Evolutionary conservation across 2,113 vertebrate species (phyloP).

Genomic region (Synchiropus splendidus): DNA sequence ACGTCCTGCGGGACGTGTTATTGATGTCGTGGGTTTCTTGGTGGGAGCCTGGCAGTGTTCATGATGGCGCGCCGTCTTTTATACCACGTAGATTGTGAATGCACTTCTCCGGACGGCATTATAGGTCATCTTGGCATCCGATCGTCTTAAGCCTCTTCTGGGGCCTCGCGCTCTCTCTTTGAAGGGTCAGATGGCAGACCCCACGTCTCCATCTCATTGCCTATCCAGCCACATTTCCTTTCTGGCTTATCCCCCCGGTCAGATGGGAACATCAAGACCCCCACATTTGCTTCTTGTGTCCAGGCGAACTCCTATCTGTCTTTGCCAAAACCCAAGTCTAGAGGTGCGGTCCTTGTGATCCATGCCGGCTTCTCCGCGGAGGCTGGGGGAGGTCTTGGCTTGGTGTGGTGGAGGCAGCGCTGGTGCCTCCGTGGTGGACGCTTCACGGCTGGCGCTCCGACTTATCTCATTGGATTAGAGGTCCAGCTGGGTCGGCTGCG

Average conservation of each 20-base stretch:
- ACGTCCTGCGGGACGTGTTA: constrained; percentile 64
- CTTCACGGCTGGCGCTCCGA: constrained; percentile 31
- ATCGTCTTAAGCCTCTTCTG: constrained; percentile 51
- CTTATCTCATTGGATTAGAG: constrained; percentile 60
- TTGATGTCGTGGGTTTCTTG: constrained; percentile 60
- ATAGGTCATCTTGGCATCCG: constrained; percentile 50
- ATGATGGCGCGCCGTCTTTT: background rate
- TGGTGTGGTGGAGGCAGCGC: constrained; percentile 38
- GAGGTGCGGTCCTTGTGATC: constrained; percentile 48
- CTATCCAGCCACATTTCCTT: constrained; percentile 55
- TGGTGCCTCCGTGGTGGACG: constrained; percentile 28
- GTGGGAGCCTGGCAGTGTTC: background rate
- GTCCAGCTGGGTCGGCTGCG: constrained; percentile 36
- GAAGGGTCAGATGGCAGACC: constrained; percentile 54
- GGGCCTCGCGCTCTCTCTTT: constrained; percentile 41
- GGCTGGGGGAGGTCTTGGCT: constrained; percentile 40
- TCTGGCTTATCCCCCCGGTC: constrained; percentile 59
- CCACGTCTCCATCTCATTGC: constrained; percentile 54
- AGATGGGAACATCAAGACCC: constrained; percentile 59
- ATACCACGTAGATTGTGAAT: background rate
- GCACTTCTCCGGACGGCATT: constrained; percentile 9
- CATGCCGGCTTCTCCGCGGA: constrained; percentile 38
- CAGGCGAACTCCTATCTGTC: constrained; percentile 48
- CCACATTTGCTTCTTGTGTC: constrained; percentile 42
- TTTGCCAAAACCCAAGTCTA: constrained; percentile 42